Percentiles rank a stretch among this genome's conserved stretches.
Evolutionary conservation across 1,140 invertebrate genomes (phyloP).

Genomic region (Papilio dardanus): DNA sequence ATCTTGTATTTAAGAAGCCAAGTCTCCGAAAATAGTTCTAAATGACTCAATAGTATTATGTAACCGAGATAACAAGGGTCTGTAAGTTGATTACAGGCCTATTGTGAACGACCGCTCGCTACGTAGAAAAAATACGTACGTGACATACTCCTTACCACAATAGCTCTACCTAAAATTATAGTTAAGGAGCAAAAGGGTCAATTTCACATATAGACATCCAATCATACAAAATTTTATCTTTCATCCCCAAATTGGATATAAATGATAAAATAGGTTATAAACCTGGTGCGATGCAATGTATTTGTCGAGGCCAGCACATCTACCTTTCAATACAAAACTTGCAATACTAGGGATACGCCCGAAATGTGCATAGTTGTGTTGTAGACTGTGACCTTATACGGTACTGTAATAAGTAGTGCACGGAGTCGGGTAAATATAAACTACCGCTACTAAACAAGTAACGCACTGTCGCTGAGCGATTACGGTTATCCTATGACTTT

Average conservation of each 20-base stretch:
- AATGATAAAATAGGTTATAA: too few species aligned
- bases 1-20: not conserved
- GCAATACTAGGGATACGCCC: not conserved
- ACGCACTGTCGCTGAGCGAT: slow-evolving; percentile 12
- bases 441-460: slow-evolving; percentile 20
- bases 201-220: not conserved
- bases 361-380: not conserved
- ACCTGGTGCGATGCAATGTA: too few species aligned
- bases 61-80: slow-evolving; percentile 48
- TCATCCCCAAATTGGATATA: too few species aligned
- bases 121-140: slow-evolving; percentile 25
- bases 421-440: slow-evolving; percentile 1
- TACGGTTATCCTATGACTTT: slow-evolving; percentile 12
- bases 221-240: not conserved
- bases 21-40: slow-evolving; percentile 48
- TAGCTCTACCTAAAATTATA: not conserved
- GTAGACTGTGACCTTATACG: slow-evolving; percentile 10
- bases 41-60: slow-evolving; percentile 52
- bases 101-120: slow-evolving; percentile 36
- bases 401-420: slow-evolving; percentile 16
- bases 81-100: slow-evolving; percentile 54
- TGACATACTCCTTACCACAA: not conserved
- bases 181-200: not conserved
- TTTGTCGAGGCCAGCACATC: too few species aligned
- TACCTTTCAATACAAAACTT: too few species aligned